A percentile compares a stretch with the other conserved stretches of the same genome.
Evolutionary conservation across 2,797 vertebrate genomes (phyloP).

Genomic region (Remorina albescens): DNA sequence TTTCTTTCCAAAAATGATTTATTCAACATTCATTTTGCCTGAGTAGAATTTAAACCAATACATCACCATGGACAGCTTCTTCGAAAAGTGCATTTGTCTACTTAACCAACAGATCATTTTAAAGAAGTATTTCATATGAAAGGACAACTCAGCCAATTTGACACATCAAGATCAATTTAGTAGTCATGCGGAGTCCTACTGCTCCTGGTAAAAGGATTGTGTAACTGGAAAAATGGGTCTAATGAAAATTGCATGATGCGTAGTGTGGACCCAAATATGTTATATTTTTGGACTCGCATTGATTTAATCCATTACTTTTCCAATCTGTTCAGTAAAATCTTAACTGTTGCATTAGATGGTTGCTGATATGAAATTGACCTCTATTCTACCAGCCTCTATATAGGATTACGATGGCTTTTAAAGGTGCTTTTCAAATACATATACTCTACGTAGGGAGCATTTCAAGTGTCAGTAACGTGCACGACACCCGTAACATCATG

Average conservation of each 20-base stretch:
- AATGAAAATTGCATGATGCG: not conserved
- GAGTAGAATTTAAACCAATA: constrained; percentile 5
- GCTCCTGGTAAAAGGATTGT: not conserved
- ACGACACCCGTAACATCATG: not conserved
- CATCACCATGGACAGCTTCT: not conserved
- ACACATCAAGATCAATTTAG: constrained; percentile 8
- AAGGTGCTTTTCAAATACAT: not conserved
- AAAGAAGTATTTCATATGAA: not conserved
- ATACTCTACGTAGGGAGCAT: not conserved
- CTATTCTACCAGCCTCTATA: not conserved
- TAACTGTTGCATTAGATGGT: not conserved
- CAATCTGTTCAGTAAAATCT: not conserved
- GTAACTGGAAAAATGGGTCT: not conserved
- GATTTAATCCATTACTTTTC: not conserved
- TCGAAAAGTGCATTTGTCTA: constrained; percentile 8
- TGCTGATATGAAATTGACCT: no score
- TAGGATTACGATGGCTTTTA: not conserved
- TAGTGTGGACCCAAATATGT: not conserved
- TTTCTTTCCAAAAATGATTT: not conserved
- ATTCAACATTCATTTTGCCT: not conserved
- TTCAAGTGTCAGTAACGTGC: not conserved
- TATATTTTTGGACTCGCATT: not conserved
- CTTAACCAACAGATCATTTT: constrained; percentile 10
- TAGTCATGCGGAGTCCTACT: not conserved
- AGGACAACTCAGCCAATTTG: constrained; percentile 1